A percentile compares a stretch with the other conserved stretches of the same genome.
Evolutionary conservation across 2,113 vertebrate genomes (phyloP).

Genomic region (Erinaceus europaeus): DNA sequence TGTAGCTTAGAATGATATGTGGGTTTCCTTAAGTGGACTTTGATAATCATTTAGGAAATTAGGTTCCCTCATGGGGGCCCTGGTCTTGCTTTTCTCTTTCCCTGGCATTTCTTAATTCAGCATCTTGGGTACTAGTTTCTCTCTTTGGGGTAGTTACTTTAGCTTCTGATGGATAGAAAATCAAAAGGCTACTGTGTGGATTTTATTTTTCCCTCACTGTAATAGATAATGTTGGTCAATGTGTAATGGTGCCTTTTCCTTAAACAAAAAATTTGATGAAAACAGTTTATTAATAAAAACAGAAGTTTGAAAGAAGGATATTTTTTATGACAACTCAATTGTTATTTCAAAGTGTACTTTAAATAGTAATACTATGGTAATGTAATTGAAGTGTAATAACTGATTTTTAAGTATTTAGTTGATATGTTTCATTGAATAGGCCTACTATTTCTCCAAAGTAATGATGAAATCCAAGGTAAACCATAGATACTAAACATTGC

Average conservation of each 20-base stretch:
- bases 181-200: conserved; percentile 44
- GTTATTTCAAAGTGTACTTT: too few relatives aligned
- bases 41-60: not conserved
- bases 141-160: not conserved
- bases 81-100: not conserved
- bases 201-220: conserved; percentile 60
- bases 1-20: not conserved
- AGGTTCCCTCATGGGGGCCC: not conserved
- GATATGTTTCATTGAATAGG: conserved; percentile 77
- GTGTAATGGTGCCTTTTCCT: too few relatives aligned
- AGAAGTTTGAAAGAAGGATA: too few relatives aligned
- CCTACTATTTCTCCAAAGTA: conserved; percentile 56
- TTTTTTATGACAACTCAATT: too few relatives aligned
- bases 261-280: too few relatives aligned
- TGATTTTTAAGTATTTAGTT: conserved; percentile 70
- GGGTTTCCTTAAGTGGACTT: not conserved
- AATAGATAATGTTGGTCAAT: too few relatives aligned
- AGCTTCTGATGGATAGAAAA: conserved; percentile 58
- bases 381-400: conserved; percentile 64
- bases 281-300: too few relatives aligned
- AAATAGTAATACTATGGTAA: conserved; percentile 71
- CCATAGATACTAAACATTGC: conserved; percentile 23
- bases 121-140: not conserved
- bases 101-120: not conserved
- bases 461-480: conserved; percentile 64